These are phyloP conservation scores for Cosmopolites sordidus DNA, from an alignment of 2,888 invertebrate species.

Conservation along the genomic window DNA sequence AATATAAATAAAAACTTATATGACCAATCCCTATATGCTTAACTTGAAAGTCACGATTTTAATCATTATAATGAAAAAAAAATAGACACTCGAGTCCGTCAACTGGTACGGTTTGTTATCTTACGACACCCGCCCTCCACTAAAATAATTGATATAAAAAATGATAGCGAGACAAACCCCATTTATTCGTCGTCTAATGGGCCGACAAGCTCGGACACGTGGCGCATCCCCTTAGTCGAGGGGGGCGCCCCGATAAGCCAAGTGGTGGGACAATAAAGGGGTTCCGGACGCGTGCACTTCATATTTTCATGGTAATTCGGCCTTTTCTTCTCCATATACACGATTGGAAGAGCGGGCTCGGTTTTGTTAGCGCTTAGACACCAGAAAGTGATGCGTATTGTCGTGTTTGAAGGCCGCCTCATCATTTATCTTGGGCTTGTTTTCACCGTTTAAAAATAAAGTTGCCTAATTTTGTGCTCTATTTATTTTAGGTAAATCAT, in stretches of 20 bases:
- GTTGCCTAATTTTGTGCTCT: too few relatives aligned
- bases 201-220: conserved; percentile 18
- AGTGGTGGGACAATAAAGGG: conserved; percentile 18
- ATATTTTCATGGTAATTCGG: conserved; percentile 17
- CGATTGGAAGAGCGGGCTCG: conserved; percentile 3
- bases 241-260: conserved; percentile 12
- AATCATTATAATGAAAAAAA: too few relatives aligned
- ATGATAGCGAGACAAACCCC: conserved; percentile 20
- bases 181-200: conserved; percentile 20
- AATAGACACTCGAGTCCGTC: too few relatives aligned
- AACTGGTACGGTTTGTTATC: too few relatives aligned
- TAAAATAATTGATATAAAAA: conserved; percentile 17
- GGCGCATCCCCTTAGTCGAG: conserved; percentile 13
- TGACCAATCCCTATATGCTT: too few relatives aligned
- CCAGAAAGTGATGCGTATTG: too few relatives aligned
- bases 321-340: conserved; percentile 12
- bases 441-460: too few relatives aligned
- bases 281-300: conserved; percentile 19
- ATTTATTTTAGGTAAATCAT: too few relatives aligned
- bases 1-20: too few relatives aligned
- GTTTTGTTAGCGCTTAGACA: background rate
- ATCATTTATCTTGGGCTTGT: too few relatives aligned
- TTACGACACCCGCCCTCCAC: background rate
- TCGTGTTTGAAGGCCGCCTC: too few relatives aligned
- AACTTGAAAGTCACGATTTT: too few relatives aligned